Evolutionary conservation across 2,888 invertebrate species (phyloP).

Genomic region (Hydrotaea diabolus): DNA sequence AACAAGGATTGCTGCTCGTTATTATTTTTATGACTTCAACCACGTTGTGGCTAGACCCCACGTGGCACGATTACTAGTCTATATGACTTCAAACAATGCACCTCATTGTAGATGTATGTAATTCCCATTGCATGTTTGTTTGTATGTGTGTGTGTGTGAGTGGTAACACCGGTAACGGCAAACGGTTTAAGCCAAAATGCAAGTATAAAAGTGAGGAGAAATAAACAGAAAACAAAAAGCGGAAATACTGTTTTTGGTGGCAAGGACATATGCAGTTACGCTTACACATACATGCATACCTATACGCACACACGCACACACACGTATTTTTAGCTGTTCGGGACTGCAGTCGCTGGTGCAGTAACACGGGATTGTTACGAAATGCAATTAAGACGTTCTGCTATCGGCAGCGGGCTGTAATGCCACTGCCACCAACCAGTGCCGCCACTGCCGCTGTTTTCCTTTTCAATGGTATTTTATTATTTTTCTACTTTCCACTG

Average conservation of each 20-base stretch:
- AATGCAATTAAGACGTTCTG: slow-evolving; percentile 37
- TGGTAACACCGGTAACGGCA: slow-evolving; percentile 8
- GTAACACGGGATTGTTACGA: slow-evolving; percentile 23
- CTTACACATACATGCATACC: not conserved
- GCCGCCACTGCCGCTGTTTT: not conserved
- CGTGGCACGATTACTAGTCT: not conserved
- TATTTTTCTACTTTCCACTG: not conserved
- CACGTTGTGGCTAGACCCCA: not conserved
- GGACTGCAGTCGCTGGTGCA: slow-evolving; percentile 5
- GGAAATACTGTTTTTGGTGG: slow-evolving; percentile 38
- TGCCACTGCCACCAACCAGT: not conserved
- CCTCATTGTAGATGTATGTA: not conserved
- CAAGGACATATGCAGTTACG: slow-evolving; percentile 34
- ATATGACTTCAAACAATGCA: slow-evolving; percentile 25
- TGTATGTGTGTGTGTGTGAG: not conserved
- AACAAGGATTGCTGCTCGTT: too few relatives aligned
- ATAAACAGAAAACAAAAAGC: slow-evolving; percentile 26
- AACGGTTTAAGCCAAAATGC: slow-evolving; percentile 10
- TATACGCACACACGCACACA: not conserved
- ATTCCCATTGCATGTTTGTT: not conserved
- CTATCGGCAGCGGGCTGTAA: not conserved
- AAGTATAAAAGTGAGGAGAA: slow-evolving; percentile 31
- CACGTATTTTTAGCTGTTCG: not conserved
- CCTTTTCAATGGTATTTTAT: slow-evolving; percentile 34
- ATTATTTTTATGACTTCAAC: too few relatives aligned